These are phyloP conservation scores for Pterostichus niger DNA, from an alignment of 2,888 invertebrate genomes.

Conservation along the genomic window DNA sequence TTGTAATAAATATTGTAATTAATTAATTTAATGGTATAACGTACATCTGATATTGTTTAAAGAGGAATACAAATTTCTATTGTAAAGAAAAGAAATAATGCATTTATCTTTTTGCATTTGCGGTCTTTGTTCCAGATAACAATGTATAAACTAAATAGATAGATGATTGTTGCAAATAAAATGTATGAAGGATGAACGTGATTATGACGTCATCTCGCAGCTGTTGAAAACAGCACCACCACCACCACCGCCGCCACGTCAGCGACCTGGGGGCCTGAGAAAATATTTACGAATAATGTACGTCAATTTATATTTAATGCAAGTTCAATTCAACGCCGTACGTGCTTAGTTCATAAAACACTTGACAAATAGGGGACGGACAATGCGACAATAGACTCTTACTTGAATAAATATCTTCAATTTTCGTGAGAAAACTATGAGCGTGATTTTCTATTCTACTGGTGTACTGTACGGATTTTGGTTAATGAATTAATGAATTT, in stretches of 20 bases:
- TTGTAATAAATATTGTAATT: too few relatives aligned
- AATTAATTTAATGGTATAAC: too few relatives aligned
- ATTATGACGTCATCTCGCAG: conserved; percentile 50
- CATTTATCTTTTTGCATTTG: neutral
- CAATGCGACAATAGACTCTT: neutral
- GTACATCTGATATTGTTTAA: too few relatives aligned
- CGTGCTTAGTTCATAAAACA: conserved; percentile 55
- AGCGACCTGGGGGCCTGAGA: conserved; percentile 63
- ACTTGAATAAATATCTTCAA: conserved; percentile 7
- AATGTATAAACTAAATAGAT: neutral
- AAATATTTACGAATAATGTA: conserved; percentile 64
- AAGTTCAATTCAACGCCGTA: conserved; percentile 63
- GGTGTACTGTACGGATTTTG: neutral
- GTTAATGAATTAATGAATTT: too few relatives aligned
- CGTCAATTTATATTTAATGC: conserved; percentile 66
- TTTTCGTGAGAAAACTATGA: conserved; percentile 34
- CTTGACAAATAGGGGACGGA: conserved; percentile 30
- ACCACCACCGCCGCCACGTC: conserved; percentile 17
- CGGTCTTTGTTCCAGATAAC: neutral
- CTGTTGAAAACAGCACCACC: conserved; percentile 24
- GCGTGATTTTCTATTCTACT: neutral
- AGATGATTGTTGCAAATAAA: conserved; percentile 15
- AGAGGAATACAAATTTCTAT: too few relatives aligned
- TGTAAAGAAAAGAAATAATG: too few relatives aligned
- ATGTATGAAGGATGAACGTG: conserved; percentile 28